Evolutionary conservation across 2,888 invertebrate species (phyloP), one percentile per base, ranked within the genome.

Genomic region (Idaea straminata): DNA sequence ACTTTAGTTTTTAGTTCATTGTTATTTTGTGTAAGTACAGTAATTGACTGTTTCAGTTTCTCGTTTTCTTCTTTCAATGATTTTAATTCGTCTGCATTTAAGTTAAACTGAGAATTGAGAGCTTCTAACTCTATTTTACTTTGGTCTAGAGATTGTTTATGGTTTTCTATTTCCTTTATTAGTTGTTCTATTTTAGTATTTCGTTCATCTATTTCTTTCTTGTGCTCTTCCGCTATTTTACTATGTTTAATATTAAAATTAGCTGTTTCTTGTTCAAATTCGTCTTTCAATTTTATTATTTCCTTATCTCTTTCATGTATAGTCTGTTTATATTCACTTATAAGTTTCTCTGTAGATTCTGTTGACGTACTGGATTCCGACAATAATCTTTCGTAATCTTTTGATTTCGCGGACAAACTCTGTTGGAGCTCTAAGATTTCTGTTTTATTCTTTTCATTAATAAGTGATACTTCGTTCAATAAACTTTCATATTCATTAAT

Each of bases 281-380:
- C 93, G 66, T 88, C 87, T 76, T 90, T 89, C 5, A 94, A 79
- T 80, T 91, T 93, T 62, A 93, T 89, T 36, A 93, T 89, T 79
- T 94, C 93, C 77, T 92, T 92, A 74, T 94, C 94, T 75, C 93
- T 92, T 75, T 94, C 94, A 69, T 92, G 91, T 60, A 94, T 83
- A 5, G 89, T 88, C 77, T 92, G 89, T 71, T 93, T 90, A 73
- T 87, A 92, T 76, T 94, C 93, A 70, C 80, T 85, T 15, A 91
- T 82, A 15, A 94, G 78, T 77, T 88, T 88, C 72, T 92, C 88
- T 35, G 88, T 88, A 15, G 92, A 88, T 64, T 74, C 85, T 15
- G 80, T 80, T 13, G 84, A 85, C 57, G 85, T 82, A 70, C 84
- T 88, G 4, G 88, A 85, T 63, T 93, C 88, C 57, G 82, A 84